Base-by-base conservation (phyloP, 2,113 vertebrate species). In the Coreoperca whiteheadi region DNA sequence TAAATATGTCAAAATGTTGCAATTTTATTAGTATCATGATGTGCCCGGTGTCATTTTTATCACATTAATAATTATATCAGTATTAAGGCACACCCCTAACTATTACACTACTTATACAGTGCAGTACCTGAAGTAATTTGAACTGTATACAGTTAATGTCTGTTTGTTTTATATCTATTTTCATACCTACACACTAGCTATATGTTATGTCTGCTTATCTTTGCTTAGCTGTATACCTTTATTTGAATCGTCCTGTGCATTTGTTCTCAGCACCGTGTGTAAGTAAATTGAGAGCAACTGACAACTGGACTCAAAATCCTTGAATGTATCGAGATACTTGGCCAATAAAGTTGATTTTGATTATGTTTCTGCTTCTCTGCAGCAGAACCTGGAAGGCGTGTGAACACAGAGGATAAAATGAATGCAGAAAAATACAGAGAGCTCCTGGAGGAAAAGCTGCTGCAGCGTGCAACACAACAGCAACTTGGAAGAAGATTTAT, bases 401-500 rank as follows among this genome's bases (percentile, higher is more conserved):
- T 67, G 39, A 80, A 65, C 39, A 50, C 6, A 18, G 63, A 53
- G 54, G 25, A 65, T 50, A 8, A 78, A 73, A 74, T 9, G 0
- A 77, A 67, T 77, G 75, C 63, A 80, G 79, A 74, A 77, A 76
- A 87, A 77, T 16, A 81, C 66, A 53, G 34, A 61, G 32, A 67
- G 7, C 16, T 68, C 64, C 70, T 54, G 39, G 59, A 77, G 32
- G 23, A 68, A 50, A 84, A 51, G 18, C 53, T 87, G 82, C 74
- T 57, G 85, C 66, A 81, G 64, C 60, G 64, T 56, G 39, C 32
- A 66, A 74, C 60, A 77, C 39, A 78, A 32, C 74, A 71, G 30
- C 77, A 77, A 25, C 46, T 10, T 11, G n/a, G 46, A 48, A 60
- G 43, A 65, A 67, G 79, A 87, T 86, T 74, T 81, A 85, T 88